These are phyloP conservation scores for Pollachius pollachius DNA, from an alignment of 2,113 vertebrate species.

Conservation along the genomic window DNA sequence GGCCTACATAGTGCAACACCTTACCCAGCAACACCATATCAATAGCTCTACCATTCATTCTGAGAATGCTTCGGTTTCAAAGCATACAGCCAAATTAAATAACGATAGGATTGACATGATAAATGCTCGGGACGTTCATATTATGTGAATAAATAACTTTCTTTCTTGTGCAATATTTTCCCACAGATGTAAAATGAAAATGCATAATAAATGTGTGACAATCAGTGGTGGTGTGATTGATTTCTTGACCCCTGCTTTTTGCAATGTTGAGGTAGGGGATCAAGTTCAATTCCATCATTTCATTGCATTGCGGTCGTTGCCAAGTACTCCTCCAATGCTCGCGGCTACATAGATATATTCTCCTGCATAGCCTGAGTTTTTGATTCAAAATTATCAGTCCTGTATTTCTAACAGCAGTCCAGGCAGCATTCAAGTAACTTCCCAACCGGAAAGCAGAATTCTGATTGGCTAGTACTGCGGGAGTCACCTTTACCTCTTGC, in stretches of 20 bases:
- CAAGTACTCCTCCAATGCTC: constrained; percentile 24
- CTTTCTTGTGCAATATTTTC: constrained; percentile 15
- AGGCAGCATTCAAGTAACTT: constrained; percentile 47
- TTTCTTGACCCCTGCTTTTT: constrained; percentile 31
- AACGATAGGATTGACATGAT: constrained; percentile 14
- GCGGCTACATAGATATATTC: constrained; percentile 10
- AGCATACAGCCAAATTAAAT: constrained; percentile 13
- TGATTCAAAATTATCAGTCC: constrained; percentile 24
- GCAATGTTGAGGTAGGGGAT: constrained; percentile 39
- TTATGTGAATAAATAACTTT: constrained; percentile 18
- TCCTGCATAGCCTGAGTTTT: not conserved
- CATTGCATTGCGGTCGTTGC: constrained; percentile 48
- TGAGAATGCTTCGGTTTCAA: constrained; percentile 3
- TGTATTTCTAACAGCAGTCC: constrained; percentile 14
- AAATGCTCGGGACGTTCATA: constrained; percentile 28
- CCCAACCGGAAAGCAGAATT: constrained; percentile 37
- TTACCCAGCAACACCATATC: constrained; percentile 1
- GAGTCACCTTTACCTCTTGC: constrained; percentile 18
- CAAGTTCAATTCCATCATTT: constrained; percentile 38
- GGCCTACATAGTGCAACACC: constrained; percentile 14
- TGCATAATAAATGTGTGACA: constrained; percentile 52
- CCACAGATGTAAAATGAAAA: constrained; percentile 43
- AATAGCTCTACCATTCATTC: not conserved
- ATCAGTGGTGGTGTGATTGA: constrained; percentile 44
- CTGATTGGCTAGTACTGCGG: constrained; percentile 43